Evolutionary conservation across 1,140 invertebrate genomes (phyloP).

Genomic region (Lordiphosa clarofinis): DNA sequence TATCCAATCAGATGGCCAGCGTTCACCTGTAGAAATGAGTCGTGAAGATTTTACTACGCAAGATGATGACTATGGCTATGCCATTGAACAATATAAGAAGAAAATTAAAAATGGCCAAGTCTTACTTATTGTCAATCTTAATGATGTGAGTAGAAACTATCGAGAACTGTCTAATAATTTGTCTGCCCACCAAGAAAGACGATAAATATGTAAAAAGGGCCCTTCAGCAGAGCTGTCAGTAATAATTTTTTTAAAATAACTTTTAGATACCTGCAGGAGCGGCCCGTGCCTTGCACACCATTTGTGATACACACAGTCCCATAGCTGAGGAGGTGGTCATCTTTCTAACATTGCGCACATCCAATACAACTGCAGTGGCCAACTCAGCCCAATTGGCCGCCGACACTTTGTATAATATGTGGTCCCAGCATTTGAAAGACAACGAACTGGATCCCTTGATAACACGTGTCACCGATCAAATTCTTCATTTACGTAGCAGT

Average conservation of each 20-base stretch:
- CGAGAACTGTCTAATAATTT: too few species aligned
- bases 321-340: conserved; percentile 59
- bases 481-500: conserved; percentile 19
- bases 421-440: conserved; percentile 34
- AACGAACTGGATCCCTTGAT: conserved; percentile 64
- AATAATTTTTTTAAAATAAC: too few species aligned
- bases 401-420: conserved; percentile 47
- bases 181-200: too few species aligned
- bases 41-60: conserved; percentile 47
- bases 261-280: conserved; percentile 53
- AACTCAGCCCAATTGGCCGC: conserved; percentile 31
- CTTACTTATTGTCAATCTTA: conserved; percentile 63
- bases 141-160: conserved; percentile 39
- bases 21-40: conserved; percentile 40
- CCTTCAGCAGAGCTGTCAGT: too few species aligned
- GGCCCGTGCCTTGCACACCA: conserved; percentile 63
- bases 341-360: conserved; percentile 53
- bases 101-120: conserved; percentile 64
- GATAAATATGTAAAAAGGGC: too few species aligned
- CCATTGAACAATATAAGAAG: conserved; percentile 55
- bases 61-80: conserved; percentile 53
- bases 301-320: conserved; percentile 64
- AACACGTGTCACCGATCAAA: conserved; percentile 65
- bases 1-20: conserved; percentile 25
- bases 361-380: neutral